These are phyloP conservation scores for Hydrozoanthus gracilis DNA, from an alignment of 92 coral and sea anemone species.

Conservation along the genomic window DNA sequence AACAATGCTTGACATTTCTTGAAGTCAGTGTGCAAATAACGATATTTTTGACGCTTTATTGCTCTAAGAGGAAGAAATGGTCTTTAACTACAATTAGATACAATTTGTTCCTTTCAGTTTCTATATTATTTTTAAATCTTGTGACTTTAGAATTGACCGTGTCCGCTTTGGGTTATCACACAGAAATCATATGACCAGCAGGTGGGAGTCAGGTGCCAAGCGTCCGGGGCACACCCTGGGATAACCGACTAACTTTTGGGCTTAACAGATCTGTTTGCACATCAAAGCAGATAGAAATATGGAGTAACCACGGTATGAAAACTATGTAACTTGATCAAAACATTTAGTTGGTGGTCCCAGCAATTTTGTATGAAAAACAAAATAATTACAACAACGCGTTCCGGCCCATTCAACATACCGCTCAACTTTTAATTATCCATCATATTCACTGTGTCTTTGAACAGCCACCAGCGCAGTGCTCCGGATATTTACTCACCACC, in stretches of 20 bases:
- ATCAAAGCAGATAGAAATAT: background rate
- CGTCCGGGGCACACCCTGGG: background rate
- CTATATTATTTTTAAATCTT: no score
- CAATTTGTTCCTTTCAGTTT: no score
- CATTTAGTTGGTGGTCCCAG: background rate
- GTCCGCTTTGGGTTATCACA: constrained; percentile 1
- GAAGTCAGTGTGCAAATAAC: background rate
- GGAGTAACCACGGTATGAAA: constrained; percentile 17
- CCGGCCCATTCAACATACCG: background rate
- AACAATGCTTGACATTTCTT: background rate
- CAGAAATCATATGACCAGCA: background rate
- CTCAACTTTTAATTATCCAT: background rate
- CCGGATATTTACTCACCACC: background rate
- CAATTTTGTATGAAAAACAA: background rate
- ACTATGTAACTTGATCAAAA: constrained; percentile 26
- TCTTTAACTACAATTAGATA: background rate
- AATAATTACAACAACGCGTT: no score
- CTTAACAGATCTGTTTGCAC: background rate
- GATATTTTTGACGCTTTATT: background rate
- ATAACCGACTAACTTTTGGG: background rate
- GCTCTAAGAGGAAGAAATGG: background rate
- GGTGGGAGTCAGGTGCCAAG: background rate
- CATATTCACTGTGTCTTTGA: no score
- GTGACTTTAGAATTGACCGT: no score
- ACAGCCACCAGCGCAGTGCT: background rate